Percentiles rank a stretch among this genome's conserved stretches.
Conservation (phyloP, 2,797 vertebrate genomes). For the Eurystomus glaucurus region DNA sequence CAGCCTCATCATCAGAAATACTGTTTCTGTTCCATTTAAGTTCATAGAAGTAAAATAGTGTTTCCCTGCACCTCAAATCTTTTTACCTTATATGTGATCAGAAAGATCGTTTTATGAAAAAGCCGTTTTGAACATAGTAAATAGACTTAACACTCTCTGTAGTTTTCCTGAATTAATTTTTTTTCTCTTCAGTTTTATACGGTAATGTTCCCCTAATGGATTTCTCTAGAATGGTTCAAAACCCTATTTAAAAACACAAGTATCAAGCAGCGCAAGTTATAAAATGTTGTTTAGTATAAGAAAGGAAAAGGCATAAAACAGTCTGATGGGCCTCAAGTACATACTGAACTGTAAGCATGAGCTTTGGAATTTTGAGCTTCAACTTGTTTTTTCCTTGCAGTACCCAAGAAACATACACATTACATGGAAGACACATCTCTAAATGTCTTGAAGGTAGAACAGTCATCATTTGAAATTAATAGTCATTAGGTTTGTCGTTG, state of each 20-base stretch:
- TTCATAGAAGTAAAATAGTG: background rate
- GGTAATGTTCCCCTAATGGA: background rate
- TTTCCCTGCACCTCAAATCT: background rate
- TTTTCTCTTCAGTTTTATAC: background rate
- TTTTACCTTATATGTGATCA: background rate
- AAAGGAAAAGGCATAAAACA: background rate
- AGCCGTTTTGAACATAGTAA: background rate
- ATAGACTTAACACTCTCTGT: background rate
- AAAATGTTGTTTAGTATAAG: background rate
- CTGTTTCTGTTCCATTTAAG: background rate
- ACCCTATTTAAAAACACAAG: background rate
- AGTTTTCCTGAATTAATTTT: background rate
- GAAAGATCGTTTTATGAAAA: background rate
- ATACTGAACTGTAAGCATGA: background rate
- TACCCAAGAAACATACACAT: background rate
- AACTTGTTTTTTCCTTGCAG: background rate
- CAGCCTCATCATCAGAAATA: background rate
- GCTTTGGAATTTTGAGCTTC: background rate
- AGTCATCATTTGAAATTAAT: background rate
- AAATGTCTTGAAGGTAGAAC: background rate
- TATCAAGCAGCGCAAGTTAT: background rate
- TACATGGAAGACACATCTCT: background rate
- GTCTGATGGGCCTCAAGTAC: background rate
- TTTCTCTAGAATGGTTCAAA: background rate
- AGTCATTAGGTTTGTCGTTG: accelerated